Conservation (phyloP, 2,113 vertebrate species). For the Panthera tigris region DNA sequence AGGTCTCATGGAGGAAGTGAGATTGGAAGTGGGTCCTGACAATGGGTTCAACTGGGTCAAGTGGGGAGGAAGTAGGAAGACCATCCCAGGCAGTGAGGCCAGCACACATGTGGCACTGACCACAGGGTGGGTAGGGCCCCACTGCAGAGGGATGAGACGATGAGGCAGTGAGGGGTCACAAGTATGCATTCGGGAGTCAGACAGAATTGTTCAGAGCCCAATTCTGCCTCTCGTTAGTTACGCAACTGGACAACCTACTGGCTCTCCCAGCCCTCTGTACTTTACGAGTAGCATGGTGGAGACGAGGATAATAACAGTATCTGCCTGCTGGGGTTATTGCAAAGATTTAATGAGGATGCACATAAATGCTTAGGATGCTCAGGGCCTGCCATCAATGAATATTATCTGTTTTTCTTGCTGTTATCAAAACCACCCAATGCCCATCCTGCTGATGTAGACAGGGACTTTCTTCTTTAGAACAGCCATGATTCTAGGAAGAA, state of each 20-base stretch:
- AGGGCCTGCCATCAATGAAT: not conserved
- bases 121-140: not conserved
- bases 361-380: not conserved
- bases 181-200: not conserved
- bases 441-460: not conserved
- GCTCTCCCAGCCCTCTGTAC: not conserved
- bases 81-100: not conserved
- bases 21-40: conserved; percentile 33
- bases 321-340: not conserved
- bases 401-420: not conserved
- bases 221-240: not conserved
- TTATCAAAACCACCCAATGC: not conserved
- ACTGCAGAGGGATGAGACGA: fast-evolving
- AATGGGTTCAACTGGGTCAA: conserved; percentile 61
- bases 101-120: not conserved
- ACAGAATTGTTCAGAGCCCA: not conserved
- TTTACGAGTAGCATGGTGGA: not conserved
- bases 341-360: not conserved
- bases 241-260: not conserved
- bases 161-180: not conserved
- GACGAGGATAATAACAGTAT: fast-evolving
- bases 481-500: not conserved
- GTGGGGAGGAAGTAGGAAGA: conserved; percentile 67
- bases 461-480: not conserved
- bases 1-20: conserved; percentile 61